Conservation (phyloP, 2,113 vertebrate species). For the Malurus alboscapulatus region DNA sequence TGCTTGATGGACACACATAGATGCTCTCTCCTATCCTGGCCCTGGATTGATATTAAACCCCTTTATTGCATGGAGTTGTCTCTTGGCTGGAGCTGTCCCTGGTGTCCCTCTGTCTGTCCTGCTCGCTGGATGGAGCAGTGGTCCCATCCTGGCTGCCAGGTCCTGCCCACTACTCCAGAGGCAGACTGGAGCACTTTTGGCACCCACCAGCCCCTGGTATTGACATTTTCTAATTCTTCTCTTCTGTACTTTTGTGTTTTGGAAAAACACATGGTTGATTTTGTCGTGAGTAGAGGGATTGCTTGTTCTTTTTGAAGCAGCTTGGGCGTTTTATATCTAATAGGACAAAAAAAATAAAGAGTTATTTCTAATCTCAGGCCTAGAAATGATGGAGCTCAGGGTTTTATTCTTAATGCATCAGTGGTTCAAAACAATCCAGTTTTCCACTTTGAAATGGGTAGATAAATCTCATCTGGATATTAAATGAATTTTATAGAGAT, state of each 20-base stretch:
- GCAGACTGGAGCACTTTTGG: fast-evolving
- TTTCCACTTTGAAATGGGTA: neutral
- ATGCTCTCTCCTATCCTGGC: neutral
- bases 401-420: neutral
- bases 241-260: neutral
- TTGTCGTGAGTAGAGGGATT: neutral
- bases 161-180: fast-evolving
- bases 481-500: neutral
- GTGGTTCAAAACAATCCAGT: neutral
- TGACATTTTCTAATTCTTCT: neutral
- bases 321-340: neutral
- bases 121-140: neutral
- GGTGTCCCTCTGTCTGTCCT: fast-evolving
- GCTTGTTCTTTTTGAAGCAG: neutral
- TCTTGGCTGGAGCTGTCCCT: neutral
- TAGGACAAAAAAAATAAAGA: neutral
- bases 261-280: fast-evolving
- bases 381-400: neutral
- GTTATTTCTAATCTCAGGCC: neutral
- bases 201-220: fast-evolving
- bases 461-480: neutral
- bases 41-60: neutral
- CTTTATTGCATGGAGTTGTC: fast-evolving
- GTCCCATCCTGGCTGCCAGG: neutral
- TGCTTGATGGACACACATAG: neutral